These are phyloP conservation scores for Protonemura montana DNA, from an alignment of 2,888 invertebrate genomes.

Conservation along the genomic window DNA sequence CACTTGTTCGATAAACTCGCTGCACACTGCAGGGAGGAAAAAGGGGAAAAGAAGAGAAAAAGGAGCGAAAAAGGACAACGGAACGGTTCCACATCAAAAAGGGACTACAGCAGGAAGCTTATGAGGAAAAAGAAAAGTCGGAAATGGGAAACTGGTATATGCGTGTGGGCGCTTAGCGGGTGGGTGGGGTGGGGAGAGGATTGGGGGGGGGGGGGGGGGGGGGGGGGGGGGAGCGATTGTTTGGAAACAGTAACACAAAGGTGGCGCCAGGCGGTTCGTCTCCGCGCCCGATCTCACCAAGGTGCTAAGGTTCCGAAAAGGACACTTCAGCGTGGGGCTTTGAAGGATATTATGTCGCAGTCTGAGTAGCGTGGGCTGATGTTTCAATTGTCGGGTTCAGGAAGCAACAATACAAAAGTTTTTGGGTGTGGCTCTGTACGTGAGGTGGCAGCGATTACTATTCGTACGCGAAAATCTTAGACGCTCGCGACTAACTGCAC, in stretches of 20 bases:
- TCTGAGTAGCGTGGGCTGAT: background rate
- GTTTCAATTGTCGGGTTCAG: background rate
- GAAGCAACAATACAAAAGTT: background rate
- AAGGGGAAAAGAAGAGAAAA: background rate
- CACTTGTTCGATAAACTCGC: slow-evolving; percentile 4
- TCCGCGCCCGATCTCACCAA: background rate
- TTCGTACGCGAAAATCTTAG: no score
- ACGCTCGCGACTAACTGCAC: no score
- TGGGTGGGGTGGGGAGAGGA: no score
- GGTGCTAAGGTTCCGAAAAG: background rate
- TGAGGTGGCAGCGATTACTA: no score
- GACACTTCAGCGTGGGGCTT: background rate
- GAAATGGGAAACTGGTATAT: background rate
- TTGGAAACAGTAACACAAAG: background rate
- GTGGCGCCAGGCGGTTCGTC: background rate
- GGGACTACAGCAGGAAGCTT: background rate
- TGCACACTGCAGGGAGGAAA: background rate
- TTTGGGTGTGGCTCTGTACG: no score
- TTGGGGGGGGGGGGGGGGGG: no score
- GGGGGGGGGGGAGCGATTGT: background rate
- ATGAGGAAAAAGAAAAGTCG: background rate
- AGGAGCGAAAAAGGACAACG: background rate
- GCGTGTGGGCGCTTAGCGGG: background rate
- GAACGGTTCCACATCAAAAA: background rate
- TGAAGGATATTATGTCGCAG: background rate